These are phyloP conservation scores for Aurelia sp. DNA, from an alignment of 30 jellyfish, hydroid and myxozoan genomes.

Conservation along the genomic window DNA sequence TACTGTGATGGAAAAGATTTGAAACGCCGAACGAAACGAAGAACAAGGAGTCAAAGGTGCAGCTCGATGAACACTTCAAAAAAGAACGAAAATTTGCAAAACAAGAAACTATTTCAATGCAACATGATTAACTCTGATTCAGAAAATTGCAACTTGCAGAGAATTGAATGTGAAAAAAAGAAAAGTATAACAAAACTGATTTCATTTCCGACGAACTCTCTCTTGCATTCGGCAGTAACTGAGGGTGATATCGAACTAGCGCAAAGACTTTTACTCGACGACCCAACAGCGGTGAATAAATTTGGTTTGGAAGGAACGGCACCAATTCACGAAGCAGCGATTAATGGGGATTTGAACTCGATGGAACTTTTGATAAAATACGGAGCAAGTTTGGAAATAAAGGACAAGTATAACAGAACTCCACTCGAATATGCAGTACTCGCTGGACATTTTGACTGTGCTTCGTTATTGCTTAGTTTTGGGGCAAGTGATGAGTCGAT, in stretches of 20 bases:
- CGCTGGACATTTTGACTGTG: conserved; percentile 92
- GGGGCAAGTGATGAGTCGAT: conserved; percentile 77
- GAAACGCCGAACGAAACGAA: background rate
- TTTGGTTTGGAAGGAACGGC: conserved; percentile 85
- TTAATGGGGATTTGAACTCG: conserved; percentile 63
- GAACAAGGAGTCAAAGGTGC: background rate
- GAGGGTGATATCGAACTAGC: conserved; percentile 74
- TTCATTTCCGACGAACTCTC: conserved; percentile 75
- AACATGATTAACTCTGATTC: background rate
- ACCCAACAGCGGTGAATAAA: conserved; percentile 60
- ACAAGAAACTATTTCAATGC: no score
- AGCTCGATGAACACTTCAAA: conserved; percentile 8
- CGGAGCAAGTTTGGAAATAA: conserved; percentile 78
- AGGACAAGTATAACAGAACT: conserved; percentile 52
- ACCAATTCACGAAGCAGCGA: conserved; percentile 89
- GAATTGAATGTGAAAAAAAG: conserved; percentile 5
- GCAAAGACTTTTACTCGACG: conserved; percentile 48
- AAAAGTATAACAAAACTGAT: conserved; percentile 33
- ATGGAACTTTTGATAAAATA: conserved; percentile 53
- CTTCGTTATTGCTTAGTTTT: conserved; percentile 61
- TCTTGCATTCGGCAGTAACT: conserved; percentile 77
- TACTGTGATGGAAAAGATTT: background rate
- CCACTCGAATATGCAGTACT: conserved; percentile 82
- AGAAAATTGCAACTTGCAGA: background rate
- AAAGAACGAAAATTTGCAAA: background rate